phyloP scores from a whole-genome alignment of 2,888 invertebrate genomes.

The Trichacis sp. region DNA sequence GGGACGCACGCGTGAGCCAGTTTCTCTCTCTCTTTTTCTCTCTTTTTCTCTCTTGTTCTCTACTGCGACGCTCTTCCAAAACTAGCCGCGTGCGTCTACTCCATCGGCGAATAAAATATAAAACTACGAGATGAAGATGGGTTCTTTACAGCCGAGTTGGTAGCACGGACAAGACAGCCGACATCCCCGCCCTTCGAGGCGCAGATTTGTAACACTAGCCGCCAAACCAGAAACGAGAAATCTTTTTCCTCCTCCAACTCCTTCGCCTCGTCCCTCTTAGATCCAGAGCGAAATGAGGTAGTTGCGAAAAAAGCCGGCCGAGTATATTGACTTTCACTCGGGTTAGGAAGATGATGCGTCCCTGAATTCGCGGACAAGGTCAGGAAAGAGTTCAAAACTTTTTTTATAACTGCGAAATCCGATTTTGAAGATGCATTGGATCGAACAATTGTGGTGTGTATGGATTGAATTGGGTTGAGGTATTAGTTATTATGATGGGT shows the following conservation, averaged over 20 bases:
- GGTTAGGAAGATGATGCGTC: slow-evolving; percentile 19
- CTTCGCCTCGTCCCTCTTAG: slow-evolving; percentile 8
- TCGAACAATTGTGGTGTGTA: too few relatives aligned
- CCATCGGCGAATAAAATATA: slow-evolving; percentile 51
- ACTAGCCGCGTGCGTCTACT: slow-evolving; percentile 35
- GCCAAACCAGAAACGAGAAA: slow-evolving; percentile 47
- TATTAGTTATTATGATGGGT: too few relatives aligned
- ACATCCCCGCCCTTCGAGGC: slow-evolving; percentile 59
- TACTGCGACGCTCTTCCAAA: slow-evolving; percentile 45
- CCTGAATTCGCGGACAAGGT: slow-evolving; percentile 31
- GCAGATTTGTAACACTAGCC: slow-evolving; percentile 55
- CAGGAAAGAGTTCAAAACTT: slow-evolving; percentile 9
- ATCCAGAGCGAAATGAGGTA: slow-evolving; percentile 6
- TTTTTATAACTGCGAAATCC: too few relatives aligned
- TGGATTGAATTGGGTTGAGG: too few relatives aligned
- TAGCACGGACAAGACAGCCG: slow-evolving; percentile 65
- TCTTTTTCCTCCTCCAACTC: slow-evolving; percentile 28
- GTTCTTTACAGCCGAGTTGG: slow-evolving; percentile 61
- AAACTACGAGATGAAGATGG: slow-evolving; percentile 57
- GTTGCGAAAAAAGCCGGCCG: slow-evolving; percentile 8
- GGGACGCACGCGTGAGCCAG: slow-evolving; percentile 30
- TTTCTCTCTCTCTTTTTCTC: too few relatives aligned
- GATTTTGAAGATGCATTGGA: too few relatives aligned
- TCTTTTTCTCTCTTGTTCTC: too few relatives aligned
- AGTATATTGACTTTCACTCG: slow-evolving; percentile 30